Base-by-base conservation (phyloP, 2,888 invertebrate genomes). In the Ornithoptera priamus region DNA sequence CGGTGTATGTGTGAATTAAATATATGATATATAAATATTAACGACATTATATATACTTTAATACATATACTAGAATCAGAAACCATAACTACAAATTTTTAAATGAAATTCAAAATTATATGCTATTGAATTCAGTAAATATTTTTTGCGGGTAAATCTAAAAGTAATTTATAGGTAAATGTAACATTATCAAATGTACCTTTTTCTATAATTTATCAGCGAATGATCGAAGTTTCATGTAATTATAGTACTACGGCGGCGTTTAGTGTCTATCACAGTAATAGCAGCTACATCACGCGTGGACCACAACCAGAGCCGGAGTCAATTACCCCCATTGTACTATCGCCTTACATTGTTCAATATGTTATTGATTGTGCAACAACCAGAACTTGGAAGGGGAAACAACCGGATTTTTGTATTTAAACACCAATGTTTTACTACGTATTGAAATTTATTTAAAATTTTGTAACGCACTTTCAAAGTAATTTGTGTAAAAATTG, bases 261-360 rank as follows among this genome's bases (percentile, higher is more conserved):
- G 56, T 64, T 64, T 58, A 46, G 62, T 68, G 67, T 62, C 67
- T 58, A 50, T 68, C 67, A 62, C n/a, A 24, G 24, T 58, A 62
- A 68, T 63, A 22, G 57, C 62, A 24, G 62, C 67, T 20, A 62
- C 39, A 62, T 58, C 42, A 56, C 60, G 20, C 62, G 20, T n/a
- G 30, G 53, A 61, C 24, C 50, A 50, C 65, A 50, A 50, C 69
- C 58, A 62, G 69, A 22, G 46, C 56, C 65, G 36, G 65, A 62
- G 46, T 66, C 65, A 65, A 66, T 66, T 66, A 62, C 65, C 58
- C 62, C 62, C 62, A 66, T 69, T 68, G 60, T 65, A 24, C 56
- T 64, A 39, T 69, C 60, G 53, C 56, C 65, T 64, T 60, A 69
- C 65, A 65, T 69, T 69, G 65, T 69, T 69, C 65, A 60, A 61